phyloP scores from a whole-genome alignment of 2,888 invertebrate genomes.

The Sthenelais limicola region DNA sequence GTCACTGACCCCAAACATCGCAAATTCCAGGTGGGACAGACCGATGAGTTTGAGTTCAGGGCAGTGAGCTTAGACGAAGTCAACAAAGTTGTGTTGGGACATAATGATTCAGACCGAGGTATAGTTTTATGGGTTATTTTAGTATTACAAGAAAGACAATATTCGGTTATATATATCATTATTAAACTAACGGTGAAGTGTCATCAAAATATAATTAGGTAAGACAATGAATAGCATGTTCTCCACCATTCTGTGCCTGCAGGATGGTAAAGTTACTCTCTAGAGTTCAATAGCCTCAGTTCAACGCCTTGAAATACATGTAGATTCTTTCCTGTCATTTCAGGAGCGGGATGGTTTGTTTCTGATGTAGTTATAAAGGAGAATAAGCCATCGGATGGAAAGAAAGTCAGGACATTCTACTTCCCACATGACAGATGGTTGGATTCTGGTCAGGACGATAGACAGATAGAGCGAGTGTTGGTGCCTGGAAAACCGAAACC shows the following conservation, averaged over 20 bases:
- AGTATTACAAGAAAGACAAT: too few species aligned
- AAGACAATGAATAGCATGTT: too few species aligned
- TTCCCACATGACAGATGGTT: conserved; percentile 54
- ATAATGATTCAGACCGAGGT: conserved; percentile 58
- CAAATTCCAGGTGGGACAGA: conserved; percentile 55
- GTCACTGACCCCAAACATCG: conserved; percentile 17
- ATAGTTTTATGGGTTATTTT: background rate
- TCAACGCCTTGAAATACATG: background rate
- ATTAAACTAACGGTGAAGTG: too few species aligned
- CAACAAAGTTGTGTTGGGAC: conserved; percentile 62
- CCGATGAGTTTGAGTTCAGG: conserved; percentile 67
- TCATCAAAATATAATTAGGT: background rate
- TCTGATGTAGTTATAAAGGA: conserved; percentile 57
- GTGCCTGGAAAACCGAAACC: conserved; percentile 1
- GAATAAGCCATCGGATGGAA: background rate
- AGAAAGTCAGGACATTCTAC: conserved; percentile 11
- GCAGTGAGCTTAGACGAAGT: conserved; percentile 63
- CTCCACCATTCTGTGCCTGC: too few species aligned
- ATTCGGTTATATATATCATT: too few species aligned
- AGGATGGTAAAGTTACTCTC: background rate
- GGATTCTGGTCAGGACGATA: conserved; percentile 59
- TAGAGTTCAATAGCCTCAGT: background rate
- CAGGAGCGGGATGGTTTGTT: conserved; percentile 61
- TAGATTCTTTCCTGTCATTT: background rate
- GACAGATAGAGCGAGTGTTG: conserved; percentile 55